phyloP scores from a whole-genome alignment of 2,888 invertebrate species.

The Eubasilissa splendida region DNA sequence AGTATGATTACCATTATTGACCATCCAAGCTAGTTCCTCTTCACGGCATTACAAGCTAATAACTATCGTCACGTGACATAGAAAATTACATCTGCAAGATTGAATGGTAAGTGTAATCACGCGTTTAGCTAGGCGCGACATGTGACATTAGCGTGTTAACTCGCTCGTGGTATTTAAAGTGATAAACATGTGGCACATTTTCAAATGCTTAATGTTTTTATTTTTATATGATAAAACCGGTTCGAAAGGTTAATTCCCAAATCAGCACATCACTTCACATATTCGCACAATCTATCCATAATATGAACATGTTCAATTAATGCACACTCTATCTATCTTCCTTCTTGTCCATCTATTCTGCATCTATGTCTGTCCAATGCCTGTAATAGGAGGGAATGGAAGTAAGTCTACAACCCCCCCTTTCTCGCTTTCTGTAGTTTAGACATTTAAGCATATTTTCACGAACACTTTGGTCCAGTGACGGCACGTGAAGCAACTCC shows the following conservation, averaged over 20 bases:
- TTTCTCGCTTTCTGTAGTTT: conserved; percentile 1
- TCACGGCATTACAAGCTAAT: too few relatives aligned
- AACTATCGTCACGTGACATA: too few relatives aligned
- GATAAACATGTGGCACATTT: not conserved
- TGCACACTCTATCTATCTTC: conserved; percentile 55
- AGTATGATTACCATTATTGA: too few relatives aligned
- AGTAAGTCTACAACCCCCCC: conserved; percentile 64
- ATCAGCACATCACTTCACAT: not conserved
- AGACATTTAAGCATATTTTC: too few relatives aligned
- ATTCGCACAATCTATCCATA: conserved; percentile 25
- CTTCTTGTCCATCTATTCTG: conserved; percentile 55
- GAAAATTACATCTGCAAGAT: too few relatives aligned
- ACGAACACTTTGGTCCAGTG: too few relatives aligned
- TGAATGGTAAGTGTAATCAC: too few relatives aligned
- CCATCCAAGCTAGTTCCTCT: too few relatives aligned
- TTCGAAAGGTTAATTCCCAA: not conserved
- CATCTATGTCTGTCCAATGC: conserved; percentile 62
- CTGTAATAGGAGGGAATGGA: conserved; percentile 69
- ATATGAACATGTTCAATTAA: conserved; percentile 18
- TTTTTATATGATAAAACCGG: not conserved
- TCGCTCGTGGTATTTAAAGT: too few relatives aligned
- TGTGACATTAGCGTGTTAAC: too few relatives aligned
- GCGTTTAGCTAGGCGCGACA: too few relatives aligned
- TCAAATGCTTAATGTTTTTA: not conserved
- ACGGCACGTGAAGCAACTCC: too few relatives aligned